These are phyloP conservation scores for Hesperophylax magnus DNA, from an alignment of 1,140 invertebrate genomes.

Conservation along the genomic window DNA sequence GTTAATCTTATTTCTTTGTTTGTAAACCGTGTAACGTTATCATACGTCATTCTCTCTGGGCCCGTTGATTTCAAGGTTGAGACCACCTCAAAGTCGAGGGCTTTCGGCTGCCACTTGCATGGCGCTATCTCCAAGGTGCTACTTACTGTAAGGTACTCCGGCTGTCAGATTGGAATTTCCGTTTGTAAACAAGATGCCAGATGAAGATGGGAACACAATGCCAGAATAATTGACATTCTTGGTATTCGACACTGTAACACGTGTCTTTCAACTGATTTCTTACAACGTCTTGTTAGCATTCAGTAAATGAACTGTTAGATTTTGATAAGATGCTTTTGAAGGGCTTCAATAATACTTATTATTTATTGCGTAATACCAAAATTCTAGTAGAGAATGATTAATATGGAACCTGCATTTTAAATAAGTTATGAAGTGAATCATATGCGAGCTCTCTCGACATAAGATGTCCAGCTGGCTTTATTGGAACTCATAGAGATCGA, in stretches of 20 bases:
- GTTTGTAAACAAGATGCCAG: constrained; percentile 12
- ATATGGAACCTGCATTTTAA: too few relatives aligned
- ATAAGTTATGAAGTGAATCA: too few relatives aligned
- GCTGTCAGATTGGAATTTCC: constrained; percentile 26
- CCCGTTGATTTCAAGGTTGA: neutral
- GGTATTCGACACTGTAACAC: neutral
- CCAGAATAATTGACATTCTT: constrained; percentile 18
- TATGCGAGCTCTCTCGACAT: too few relatives aligned
- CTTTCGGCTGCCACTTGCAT: neutral
- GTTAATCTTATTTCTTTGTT: neutral
- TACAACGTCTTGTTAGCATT: constrained; percentile 13
- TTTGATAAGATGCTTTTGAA: constrained; percentile 6
- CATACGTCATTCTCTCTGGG: too few relatives aligned
- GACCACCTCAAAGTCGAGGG: neutral
- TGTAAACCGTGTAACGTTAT: neutral
- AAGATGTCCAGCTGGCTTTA: too few relatives aligned
- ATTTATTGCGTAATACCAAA: too few relatives aligned
- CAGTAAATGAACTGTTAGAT: neutral
- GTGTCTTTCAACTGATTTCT: constrained; percentile 23
- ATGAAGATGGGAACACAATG: constrained; percentile 12
- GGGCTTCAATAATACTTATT: neutral
- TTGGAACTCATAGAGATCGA: too few relatives aligned
- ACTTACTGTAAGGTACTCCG: neutral
- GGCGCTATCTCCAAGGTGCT: neutral
- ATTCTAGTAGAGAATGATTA: too few relatives aligned